Base-by-base conservation (phyloP, 1,140 invertebrate genomes). In the Halictus rubicundus region DNA sequence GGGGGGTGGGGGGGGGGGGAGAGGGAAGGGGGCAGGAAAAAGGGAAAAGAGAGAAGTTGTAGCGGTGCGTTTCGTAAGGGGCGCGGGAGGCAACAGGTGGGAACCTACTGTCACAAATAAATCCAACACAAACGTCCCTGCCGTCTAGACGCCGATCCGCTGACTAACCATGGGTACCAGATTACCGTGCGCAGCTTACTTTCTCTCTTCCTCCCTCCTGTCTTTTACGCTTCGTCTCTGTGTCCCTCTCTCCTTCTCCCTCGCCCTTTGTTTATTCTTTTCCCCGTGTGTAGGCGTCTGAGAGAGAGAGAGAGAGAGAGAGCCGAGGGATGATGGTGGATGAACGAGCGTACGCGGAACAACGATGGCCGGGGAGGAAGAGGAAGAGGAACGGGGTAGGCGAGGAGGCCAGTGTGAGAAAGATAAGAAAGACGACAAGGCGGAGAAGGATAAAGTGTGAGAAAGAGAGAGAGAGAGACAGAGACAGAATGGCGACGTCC, bases 11-110 rank as follows among this genome's bases (percentile, higher is more conserved):
- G 65, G 65, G 81, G 54, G 54, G 54, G 61, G 52, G 60, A 73
- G 49, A 70, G 82, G 65, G 32, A 71, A 79, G 70, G 80, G 78
- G 69, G 74, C 66, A 78, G 82, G 82, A 82, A 71, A 79, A 79
- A 80, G 57, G 66, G 52, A 54, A 69, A 68, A 78, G 68, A 82
- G 78, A 81, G 80, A 82, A 84, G 68, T 74, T 79, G 78, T 78
- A 81, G 75, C 81, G 72, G 77, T 72, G 78, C 82, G 85, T 89
- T 89, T 88, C 80, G 82, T 82, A 89, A 85, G 83, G 87, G 87
- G 87, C 87, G 81, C 81, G 83, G 87, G 88, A 91, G 91, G 91
- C 91, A 92, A 92, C 91, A 92, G 91, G 91, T 92, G 91, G 91
- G 84, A 91, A 90, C 80, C 85, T 84, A 88, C 81, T 87, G 85